These are phyloP conservation scores for Erpobdella octoculata DNA, from an alignment of 2,888 invertebrate species.

Conservation along the genomic window DNA sequence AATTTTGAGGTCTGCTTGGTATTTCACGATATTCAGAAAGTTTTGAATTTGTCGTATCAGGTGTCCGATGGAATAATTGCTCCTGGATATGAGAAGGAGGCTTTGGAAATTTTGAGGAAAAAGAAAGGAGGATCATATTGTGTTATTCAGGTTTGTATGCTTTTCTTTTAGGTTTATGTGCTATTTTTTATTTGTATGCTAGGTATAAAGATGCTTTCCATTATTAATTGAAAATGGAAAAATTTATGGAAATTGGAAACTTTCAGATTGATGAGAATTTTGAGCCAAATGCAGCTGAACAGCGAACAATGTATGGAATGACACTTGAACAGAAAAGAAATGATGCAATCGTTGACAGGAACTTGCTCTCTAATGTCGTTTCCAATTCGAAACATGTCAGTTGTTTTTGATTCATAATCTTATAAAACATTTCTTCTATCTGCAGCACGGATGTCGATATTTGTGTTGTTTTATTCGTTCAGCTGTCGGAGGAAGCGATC, in stretches of 20 bases:
- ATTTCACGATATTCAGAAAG: not conserved
- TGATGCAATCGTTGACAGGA: constrained; percentile 70
- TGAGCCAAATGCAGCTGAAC: constrained; percentile 72
- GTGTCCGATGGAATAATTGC: constrained; percentile 98
- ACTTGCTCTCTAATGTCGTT: constrained; percentile 74
- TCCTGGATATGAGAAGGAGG: constrained; percentile 76
- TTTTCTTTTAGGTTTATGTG: not conserved
- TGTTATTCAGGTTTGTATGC: constrained; percentile 62
- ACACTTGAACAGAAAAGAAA: constrained; percentile 81
- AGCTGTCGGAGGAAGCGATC: constrained; percentile 68
- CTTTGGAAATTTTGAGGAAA: constrained; percentile 75
- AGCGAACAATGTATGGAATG: constrained; percentile 73
- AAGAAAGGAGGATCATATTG: constrained; percentile 91
- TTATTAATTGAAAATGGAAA: not conserved
- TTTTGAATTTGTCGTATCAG: constrained; percentile 50
- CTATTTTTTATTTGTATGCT: not conserved
- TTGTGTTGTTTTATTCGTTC: constrained; percentile 18
- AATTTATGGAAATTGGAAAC: not conserved
- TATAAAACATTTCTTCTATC: not conserved
- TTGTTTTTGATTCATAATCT: not conserved
- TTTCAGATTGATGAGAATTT: constrained; percentile 76
- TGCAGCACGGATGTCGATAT: no score
- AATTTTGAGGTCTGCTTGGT: not conserved
- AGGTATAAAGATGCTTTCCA: not conserved
- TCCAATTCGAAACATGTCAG: constrained; percentile 60